phyloP scores from a whole-genome alignment of 2,113 vertebrate genomes.

The Chauna torquata region DNA sequence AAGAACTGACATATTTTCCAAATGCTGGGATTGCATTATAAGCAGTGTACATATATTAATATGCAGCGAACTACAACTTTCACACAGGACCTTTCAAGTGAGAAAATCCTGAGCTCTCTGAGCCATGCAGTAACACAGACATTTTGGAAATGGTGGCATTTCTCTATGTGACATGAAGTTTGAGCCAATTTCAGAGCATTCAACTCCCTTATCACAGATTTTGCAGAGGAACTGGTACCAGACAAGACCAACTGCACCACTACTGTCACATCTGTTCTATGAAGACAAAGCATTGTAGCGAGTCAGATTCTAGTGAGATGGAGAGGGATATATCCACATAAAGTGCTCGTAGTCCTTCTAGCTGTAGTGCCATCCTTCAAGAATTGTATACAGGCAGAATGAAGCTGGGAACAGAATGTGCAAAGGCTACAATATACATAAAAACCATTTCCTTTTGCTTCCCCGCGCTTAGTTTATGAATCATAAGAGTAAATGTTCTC shows the following conservation, averaged over 20 bases:
- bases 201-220: not conserved
- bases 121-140: not conserved
- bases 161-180: not conserved
- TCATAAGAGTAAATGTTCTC: not conserved
- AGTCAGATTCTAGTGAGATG: not conserved
- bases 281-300: not conserved
- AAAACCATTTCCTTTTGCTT: not conserved
- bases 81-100: not conserved
- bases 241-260: not conserved
- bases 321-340: not conserved
- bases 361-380: not conserved
- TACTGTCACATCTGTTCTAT: not conserved
- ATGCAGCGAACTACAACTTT: not conserved
- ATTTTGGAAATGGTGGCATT: not conserved
- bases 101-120: not conserved
- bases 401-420: not conserved
- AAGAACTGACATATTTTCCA: not conserved
- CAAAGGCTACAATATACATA: not conserved
- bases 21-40: not conserved
- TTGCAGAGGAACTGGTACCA: not conserved
- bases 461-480: not conserved
- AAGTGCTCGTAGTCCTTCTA: not conserved
- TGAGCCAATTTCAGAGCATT: not conserved
- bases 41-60: not conserved
- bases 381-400: not conserved